Base-by-base conservation (phyloP, 1,140 invertebrate species). In the Ctenoplectra terminalis region DNA sequence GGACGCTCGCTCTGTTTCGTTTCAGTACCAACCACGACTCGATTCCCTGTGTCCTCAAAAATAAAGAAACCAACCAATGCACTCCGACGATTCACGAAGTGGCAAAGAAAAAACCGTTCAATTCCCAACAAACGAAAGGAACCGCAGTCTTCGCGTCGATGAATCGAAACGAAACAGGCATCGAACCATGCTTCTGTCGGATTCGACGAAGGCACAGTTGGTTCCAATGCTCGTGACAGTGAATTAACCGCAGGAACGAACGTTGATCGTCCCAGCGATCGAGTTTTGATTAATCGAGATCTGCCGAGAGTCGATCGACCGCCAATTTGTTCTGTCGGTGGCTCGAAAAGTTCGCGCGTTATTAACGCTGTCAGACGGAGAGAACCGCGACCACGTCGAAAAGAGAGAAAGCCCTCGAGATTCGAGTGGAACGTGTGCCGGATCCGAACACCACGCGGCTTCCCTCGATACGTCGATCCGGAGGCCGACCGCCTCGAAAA, bases 201-300 rank as follows among this genome's bases (percentile, higher is more conserved):
- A 0, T 40, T 40, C 9, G 40, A 9, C 40, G 40, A 9, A 5
- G n/a, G 40, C 40, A 40, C 40, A 40, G 46, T 56, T n/a, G 54
- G 26, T 29, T 56, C 29, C 54, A 56, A 56, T 69, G 79, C 74
- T 54, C 67, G 43, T 73, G 75, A 75, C 76, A 69, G 69, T 63
- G 73, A 86, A 86, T 87, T 82, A 87, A 87, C 56, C 56, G 64
- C 50, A 67, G 82, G 85, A 85, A 87, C 67, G 79, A 87, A 85
- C 79, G 83, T 56, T 34, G 79, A 69, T 48, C 43, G 78, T 76
- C 73, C 61, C 56, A 58, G 67, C 83, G 84, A 83, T 73, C 84
- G 81, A 73, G 75, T 83, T 87, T 86, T 87, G 85, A 87, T 87
- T 87, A 86, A 87, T 87, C 70, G 85, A 83, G 80, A 86, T 74